Conservation (phyloP, 2,888 invertebrate species). For the Piscicola geometra region DNA sequence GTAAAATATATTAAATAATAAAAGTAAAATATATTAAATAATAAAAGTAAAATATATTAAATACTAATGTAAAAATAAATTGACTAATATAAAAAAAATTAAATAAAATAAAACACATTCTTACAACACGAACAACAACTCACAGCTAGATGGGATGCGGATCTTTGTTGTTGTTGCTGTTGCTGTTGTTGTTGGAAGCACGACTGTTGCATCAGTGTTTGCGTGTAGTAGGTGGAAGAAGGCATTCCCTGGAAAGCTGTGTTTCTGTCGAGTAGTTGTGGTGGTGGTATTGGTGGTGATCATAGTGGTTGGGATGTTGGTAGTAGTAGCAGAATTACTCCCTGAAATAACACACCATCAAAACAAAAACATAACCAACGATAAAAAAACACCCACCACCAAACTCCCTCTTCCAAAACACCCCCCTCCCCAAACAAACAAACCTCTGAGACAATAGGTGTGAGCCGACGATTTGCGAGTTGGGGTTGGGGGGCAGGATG, state of each 20-base stretch:
- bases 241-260: conserved; percentile 21
- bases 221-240: conserved; percentile 29
- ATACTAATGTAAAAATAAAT: too few relatives aligned
- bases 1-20: too few relatives aligned
- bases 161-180: conserved; percentile 27
- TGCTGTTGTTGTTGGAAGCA: conserved; percentile 31
- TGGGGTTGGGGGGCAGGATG: conserved; percentile 36
- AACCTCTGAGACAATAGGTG: conserved; percentile 64
- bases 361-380: not conserved
- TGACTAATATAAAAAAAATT: too few relatives aligned
- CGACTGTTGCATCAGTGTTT: conserved; percentile 28
- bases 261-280: conserved; percentile 9
- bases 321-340: too few relatives aligned
- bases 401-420: not conserved
- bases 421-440: not conserved
- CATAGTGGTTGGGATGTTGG: too few relatives aligned
- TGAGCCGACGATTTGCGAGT: conserved; percentile 64
- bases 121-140: conserved; percentile 1
- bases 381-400: too few relatives aligned
- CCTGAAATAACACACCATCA: not conserved
- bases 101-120: not conserved
- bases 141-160: conserved; percentile 5
- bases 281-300: not conserved
- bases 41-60: too few relatives aligned
- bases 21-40: too few relatives aligned